Conservation (phyloP, 2,888 invertebrate species). For the Danaus chrysippus region DNA sequence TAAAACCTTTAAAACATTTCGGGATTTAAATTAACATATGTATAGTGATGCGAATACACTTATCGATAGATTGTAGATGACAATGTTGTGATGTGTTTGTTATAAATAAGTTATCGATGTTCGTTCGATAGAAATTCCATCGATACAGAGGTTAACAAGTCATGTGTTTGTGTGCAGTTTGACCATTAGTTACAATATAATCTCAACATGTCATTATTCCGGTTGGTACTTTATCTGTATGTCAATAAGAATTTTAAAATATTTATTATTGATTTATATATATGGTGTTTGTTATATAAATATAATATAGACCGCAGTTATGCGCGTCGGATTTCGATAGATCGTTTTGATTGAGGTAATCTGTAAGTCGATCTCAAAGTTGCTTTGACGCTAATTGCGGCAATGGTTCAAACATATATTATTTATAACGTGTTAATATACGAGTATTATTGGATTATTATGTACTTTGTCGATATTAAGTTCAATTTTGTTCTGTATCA, state of each 20-base stretch:
- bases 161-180: slow-evolving; percentile 27
- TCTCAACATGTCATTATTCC: slow-evolving; percentile 19
- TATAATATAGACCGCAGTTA: slow-evolving; percentile 11
- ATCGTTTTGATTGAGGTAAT: slow-evolving; percentile 44
- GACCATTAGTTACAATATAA: slow-evolving; percentile 24
- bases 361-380: slow-evolving; percentile 37
- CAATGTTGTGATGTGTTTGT: slow-evolving; percentile 11
- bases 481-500: no score
- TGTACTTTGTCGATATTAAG: no score
- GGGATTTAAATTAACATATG: slow-evolving; percentile 32
- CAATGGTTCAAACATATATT: slow-evolving; percentile 49
- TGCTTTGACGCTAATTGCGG: slow-evolving; percentile 66
- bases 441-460: no score
- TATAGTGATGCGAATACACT: slow-evolving; percentile 21
- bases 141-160: slow-evolving; percentile 34
- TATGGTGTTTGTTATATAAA: not conserved
- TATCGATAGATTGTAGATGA: slow-evolving; percentile 17
- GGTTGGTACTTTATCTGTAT: slow-evolving; percentile 15
- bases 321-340: slow-evolving; percentile 38
- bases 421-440: no score
- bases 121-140: slow-evolving; percentile 34
- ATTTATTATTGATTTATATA: not conserved
- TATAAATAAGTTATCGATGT: slow-evolving; percentile 28
- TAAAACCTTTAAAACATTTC: slow-evolving; percentile 26
- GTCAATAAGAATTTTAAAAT: slow-evolving; percentile 16